Percentiles rank a stretch among this genome's conserved stretches.
Evolutionary conservation across 2,888 invertebrate species (phyloP).

Genomic region (Rhabditoides inermis): DNA sequence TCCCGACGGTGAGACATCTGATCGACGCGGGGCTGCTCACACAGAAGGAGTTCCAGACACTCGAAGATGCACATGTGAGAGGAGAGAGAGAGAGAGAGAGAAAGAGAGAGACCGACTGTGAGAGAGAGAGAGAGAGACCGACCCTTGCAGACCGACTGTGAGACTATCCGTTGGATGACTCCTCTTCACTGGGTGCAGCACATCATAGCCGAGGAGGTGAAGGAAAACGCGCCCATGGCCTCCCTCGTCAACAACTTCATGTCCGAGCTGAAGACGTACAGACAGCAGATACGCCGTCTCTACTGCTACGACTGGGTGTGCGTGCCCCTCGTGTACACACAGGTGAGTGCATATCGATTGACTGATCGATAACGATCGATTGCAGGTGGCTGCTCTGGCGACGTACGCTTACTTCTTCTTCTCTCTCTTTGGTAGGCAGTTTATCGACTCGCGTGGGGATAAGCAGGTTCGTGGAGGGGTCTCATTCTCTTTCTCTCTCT

Average conservation of each 20-base stretch:
- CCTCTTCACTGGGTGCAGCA: conserved; percentile 41
- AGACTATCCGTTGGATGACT: conserved; percentile 34
- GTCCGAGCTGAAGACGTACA: too few relatives aligned
- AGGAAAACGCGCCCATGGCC: conserved; percentile 23
- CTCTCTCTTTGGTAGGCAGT: conserved; percentile 53
- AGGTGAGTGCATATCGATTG: conserved; percentile 6
- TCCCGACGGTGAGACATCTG: conserved; percentile 20
- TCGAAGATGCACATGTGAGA: conserved; percentile 23
- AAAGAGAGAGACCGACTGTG: conserved; percentile 16
- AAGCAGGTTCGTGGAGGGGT: too few relatives aligned
- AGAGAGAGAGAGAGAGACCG: neutral
- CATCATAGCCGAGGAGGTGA: conserved; percentile 23
- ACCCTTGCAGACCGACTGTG: conserved; percentile 18
- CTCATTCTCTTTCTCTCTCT: too few relatives aligned
- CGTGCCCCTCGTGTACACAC: conserved; percentile 14
- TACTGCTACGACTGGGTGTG: conserved; percentile 15
- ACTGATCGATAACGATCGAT: too few relatives aligned
- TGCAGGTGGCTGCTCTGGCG: conserved; percentile 52
- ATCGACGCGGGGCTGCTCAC: conserved; percentile 27
- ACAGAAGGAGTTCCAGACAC: conserved; percentile 24
- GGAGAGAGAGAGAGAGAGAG: neutral
- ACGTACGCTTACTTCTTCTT: conserved; percentile 54
- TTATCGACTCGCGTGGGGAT: neutral
- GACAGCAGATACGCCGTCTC: too few relatives aligned
- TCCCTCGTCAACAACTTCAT: conserved; percentile 27